These are phyloP conservation scores for Brachionus paranguensis DNA, from an alignment of 1,140 invertebrate species.

Conservation along the genomic window DNA sequence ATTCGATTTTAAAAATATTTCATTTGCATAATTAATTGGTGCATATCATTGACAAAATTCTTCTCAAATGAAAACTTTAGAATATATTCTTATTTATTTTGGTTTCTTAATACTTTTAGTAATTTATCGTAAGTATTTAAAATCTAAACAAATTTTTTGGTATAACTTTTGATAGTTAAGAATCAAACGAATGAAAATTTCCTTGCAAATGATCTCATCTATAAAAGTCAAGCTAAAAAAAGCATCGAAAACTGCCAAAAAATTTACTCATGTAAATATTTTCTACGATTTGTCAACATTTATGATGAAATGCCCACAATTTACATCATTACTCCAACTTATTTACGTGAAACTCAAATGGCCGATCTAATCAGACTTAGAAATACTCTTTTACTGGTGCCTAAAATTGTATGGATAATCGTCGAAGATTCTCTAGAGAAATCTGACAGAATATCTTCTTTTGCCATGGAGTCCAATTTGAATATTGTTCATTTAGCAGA, in stretches of 20 bases:
- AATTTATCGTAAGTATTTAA: background rate
- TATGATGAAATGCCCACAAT: slow-evolving; percentile 34
- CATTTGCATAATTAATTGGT: background rate
- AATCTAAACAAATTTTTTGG: background rate
- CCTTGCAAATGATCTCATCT: background rate
- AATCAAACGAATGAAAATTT: background rate
- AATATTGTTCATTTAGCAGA: slow-evolving; percentile 74
- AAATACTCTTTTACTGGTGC: slow-evolving; percentile 73
- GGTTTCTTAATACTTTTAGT: background rate
- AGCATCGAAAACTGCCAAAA: background rate
- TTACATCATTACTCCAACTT: slow-evolving; percentile 78
- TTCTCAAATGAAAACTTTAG: background rate
- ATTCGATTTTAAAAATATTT: background rate
- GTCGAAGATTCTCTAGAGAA: background rate
- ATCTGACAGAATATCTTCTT: slow-evolving; percentile 82
- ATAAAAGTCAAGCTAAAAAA: background rate
- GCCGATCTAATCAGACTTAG: slow-evolving; percentile 82
- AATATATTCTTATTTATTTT: background rate
- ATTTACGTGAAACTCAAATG: slow-evolving; percentile 74
- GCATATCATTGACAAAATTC: background rate
- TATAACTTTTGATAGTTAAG: background rate
- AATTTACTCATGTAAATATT: background rate
- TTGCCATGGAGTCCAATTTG: slow-evolving; percentile 73
- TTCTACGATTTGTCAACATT: background rate
- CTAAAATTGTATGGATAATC: background rate